phyloP scores from a whole-genome alignment of 2,888 invertebrate genomes.

The Leucophenga montana region DNA sequence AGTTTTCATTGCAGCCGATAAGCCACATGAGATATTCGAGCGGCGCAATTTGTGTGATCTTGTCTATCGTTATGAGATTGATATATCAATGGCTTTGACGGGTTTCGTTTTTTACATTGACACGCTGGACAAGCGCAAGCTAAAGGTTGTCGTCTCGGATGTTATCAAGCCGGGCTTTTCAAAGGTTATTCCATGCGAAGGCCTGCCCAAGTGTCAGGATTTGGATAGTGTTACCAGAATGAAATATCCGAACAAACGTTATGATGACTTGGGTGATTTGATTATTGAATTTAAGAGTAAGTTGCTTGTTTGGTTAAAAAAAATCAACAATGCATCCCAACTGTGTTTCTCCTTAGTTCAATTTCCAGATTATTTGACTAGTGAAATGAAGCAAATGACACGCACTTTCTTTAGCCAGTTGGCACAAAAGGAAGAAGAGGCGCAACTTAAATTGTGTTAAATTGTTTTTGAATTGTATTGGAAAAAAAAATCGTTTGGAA shows the following conservation, averaged over 20 bases:
- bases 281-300: constrained; percentile 79
- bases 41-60: constrained; percentile 80
- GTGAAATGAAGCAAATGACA: constrained; percentile 72
- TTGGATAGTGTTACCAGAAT: constrained; percentile 73
- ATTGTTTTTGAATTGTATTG: no score
- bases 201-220: constrained; percentile 79
- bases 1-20: constrained; percentile 82
- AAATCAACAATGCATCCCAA: neutral
- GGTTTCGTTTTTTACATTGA: constrained; percentile 79
- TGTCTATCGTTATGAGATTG: constrained; percentile 77
- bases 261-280: constrained; percentile 77
- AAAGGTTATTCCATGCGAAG: constrained; percentile 82
- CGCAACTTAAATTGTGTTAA: no score
- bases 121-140: constrained; percentile 81
- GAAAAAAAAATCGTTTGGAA: no score
- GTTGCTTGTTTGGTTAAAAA: neutral
- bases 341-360: constrained; percentile 54
- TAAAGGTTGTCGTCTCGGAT: constrained; percentile 82
- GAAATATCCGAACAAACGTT: constrained; percentile 73
- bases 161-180: constrained; percentile 81
- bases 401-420: constrained; percentile 63
- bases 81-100: constrained; percentile 81
- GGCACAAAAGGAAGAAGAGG: constrained; percentile 58
- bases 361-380: constrained; percentile 74
- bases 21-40: constrained; percentile 79